A percentile compares a stretch with the other conserved stretches of the same genome.
Conservation (phyloP, 2,797 vertebrate genomes). For the Argyrosomus regius region DNA sequence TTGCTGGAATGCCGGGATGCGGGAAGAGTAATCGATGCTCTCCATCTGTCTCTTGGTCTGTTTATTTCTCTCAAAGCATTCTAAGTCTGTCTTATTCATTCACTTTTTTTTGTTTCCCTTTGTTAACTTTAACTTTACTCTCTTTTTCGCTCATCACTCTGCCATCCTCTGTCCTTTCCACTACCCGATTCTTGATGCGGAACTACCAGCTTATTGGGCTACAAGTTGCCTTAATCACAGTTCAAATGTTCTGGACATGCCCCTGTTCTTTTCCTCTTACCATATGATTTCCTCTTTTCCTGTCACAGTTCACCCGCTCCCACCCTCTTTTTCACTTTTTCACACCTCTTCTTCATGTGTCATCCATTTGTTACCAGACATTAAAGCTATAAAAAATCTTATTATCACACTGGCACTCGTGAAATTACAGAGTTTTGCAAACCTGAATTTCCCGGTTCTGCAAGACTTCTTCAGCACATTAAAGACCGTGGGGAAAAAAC, state of each 20-base stretch:
- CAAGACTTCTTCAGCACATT: not conserved
- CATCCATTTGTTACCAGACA: not conserved
- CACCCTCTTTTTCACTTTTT: not conserved
- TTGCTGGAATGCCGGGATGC: constrained; percentile 45
- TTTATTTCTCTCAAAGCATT: constrained; percentile 44
- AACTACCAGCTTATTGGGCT: constrained; percentile 1
- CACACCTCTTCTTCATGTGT: not conserved
- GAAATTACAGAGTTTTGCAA: constrained; percentile 21
- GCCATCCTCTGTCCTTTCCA: not conserved
- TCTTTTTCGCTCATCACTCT: constrained; percentile 7
- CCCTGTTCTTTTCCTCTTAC: constrained; percentile 8
- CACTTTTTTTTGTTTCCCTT: constrained; percentile 18
- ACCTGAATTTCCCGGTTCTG: constrained; percentile 27
- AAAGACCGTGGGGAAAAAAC: not conserved
- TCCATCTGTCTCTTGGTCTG: constrained; percentile 63
- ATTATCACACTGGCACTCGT: constrained; percentile 1
- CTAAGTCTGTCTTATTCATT: constrained; percentile 33
- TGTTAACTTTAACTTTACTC: constrained; percentile 1
- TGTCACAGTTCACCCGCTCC: not conserved
- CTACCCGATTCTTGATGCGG: not conserved
- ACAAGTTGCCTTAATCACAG: constrained; percentile 25
- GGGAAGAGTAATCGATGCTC: constrained; percentile 69
- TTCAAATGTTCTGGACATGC: constrained; percentile 18
- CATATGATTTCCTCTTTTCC: constrained; percentile 2
- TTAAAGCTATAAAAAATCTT: not conserved